Evolutionary conservation across 1,140 invertebrate genomes (phyloP), one percentile per base, ranked within the genome.

Genomic region (Platorchestia sp.): DNA sequence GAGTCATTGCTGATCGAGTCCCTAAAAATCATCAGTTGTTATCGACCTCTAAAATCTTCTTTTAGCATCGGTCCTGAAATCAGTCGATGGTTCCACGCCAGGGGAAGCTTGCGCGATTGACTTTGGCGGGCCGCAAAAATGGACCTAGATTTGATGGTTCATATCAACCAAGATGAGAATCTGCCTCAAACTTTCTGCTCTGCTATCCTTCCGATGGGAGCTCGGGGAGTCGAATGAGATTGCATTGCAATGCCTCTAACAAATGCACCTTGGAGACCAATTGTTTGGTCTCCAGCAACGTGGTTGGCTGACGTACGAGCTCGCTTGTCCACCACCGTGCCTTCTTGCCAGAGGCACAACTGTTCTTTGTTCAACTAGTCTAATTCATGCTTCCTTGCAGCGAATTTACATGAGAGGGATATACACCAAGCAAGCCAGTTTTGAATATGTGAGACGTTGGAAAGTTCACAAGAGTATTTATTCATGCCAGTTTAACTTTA

Each of bases 171-270:
- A 89, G 87, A 89, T 89, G 87, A 89, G 87, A 44, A 89, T 89
- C 87, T 89, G 87, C 87, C 87, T 41, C 87, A 42, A 44, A 89
- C 41, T 89, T 89, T 44, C 87, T 43, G 87, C 87, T 89, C 41
- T 0, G 87, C n/a, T 89, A 89, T 89, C 87, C 87, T 89, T 89
- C 87, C 87, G 87, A 89, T 89, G 87, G 87, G 87, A 89, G 87
- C 87, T 89, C 87, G 42, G 87, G 87, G 87, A 89, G 87, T 42
- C 87, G 41, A 44, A 89, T 42, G 87, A 89, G 87, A 89, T 89
- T 89, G 87, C n/a, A 89, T 89, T 41, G 87, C 87, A 89, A 89
- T 89, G 87, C 43, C 87, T 89, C 41, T 89, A 89, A 89, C 87
- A 89, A 89, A 89, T 89, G 87, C 87, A 89, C 87, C 87, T 89